These are phyloP conservation scores for Lamellibrachia luymesi DNA, from an alignment of 1,140 invertebrate genomes.

Conservation along the genomic window DNA sequence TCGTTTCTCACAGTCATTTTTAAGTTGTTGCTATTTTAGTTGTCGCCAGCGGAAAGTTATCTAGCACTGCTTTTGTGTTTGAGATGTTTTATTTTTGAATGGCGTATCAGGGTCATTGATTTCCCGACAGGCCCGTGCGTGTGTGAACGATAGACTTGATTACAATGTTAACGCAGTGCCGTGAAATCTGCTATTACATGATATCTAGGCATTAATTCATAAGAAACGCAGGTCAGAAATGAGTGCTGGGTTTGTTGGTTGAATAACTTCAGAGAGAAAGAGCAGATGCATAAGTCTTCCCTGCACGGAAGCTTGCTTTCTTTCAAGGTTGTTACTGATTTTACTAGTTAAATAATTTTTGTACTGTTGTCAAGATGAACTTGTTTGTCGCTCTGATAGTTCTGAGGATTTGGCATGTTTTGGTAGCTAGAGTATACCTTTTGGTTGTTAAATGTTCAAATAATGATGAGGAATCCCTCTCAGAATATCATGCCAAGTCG, in stretches of 20 bases:
- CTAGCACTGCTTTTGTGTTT: background rate
- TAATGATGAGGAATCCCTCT: background rate
- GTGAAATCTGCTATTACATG: background rate
- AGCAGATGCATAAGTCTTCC: background rate
- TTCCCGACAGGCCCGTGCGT: background rate
- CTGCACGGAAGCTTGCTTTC: background rate
- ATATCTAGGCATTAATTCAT: background rate
- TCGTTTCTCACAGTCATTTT: background rate
- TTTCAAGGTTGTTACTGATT: background rate
- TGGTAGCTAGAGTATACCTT: background rate
- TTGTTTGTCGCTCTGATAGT: background rate
- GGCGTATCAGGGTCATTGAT: background rate
- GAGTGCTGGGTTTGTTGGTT: slow-evolving; percentile 3
- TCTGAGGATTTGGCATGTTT: too few relatives aligned
- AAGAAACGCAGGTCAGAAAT: background rate
- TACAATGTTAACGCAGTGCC: background rate
- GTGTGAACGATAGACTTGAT: background rate
- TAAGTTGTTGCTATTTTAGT: slow-evolving; percentile 5
- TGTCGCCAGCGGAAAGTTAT: background rate
- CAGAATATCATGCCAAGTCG: too few relatives aligned
- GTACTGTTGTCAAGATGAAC: background rate
- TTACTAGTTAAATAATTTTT: background rate
- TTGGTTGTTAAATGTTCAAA: background rate
- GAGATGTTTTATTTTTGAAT: background rate
- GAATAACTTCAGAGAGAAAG: background rate